Conservation (phyloP, 2,888 invertebrate genomes). For the Taenaris catops region DNA sequence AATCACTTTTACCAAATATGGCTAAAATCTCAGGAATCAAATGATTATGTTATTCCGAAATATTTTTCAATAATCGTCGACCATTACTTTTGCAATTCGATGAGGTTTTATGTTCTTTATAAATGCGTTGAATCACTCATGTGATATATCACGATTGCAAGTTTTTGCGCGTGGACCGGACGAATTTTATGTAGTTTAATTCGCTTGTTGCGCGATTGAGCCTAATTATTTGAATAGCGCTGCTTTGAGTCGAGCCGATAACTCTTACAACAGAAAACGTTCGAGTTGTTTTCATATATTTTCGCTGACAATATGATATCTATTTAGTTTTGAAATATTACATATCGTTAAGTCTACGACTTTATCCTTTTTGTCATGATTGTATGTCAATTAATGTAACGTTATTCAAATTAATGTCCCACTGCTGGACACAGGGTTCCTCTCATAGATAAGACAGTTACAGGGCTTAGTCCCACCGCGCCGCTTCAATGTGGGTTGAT, state of each 20-base stretch:
- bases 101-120: conserved; percentile 15
- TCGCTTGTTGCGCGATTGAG: conserved; percentile 58
- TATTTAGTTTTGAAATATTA: no score
- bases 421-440: no score
- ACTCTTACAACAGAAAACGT: conserved; percentile 30
- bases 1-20: conserved; percentile 14
- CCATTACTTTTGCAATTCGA: conserved; percentile 16
- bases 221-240: conserved; percentile 75
- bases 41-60: conserved; percentile 15
- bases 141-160: conserved; percentile 46
- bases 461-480: no score
- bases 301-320: no score
- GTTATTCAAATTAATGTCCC: no score
- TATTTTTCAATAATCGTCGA: conserved; percentile 14
- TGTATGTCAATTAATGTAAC: no score
- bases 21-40: conserved; percentile 14
- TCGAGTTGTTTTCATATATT: no score
- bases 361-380: no score
- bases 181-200: conserved; percentile 70
- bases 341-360: no score
- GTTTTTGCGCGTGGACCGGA: conserved; percentile 50
- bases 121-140: conserved; percentile 19
- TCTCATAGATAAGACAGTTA: no score
- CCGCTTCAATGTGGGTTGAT: no score
- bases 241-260: conserved; percentile 67